phyloP scores from a whole-genome alignment of 2,113 vertebrate genomes.

The Seriola dumerili region DNA sequence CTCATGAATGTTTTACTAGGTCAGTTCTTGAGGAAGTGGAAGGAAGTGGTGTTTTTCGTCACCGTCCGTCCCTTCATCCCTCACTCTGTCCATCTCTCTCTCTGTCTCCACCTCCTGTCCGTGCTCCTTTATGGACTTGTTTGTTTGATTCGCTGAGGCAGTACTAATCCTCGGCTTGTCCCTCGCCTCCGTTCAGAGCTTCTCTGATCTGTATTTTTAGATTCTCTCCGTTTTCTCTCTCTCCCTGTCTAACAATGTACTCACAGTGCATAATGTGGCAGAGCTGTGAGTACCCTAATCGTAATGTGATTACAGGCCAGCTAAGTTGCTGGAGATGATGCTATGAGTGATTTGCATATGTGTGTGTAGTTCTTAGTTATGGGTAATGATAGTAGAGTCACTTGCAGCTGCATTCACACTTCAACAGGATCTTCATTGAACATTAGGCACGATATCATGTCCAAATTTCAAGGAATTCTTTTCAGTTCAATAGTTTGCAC shows the following conservation, averaged over 20 bases:
- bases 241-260: slow-evolving; percentile 57
- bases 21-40: slow-evolving; percentile 62
- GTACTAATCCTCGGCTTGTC: slow-evolving; percentile 68
- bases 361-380: neutral
- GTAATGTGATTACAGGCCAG: slow-evolving; percentile 57
- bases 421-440: neutral
- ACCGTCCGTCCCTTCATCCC: slow-evolving; percentile 13
- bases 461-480: neutral
- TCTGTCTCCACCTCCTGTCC: slow-evolving; percentile 59
- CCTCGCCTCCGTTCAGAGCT: slow-evolving; percentile 45
- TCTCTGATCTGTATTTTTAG: slow-evolving; percentile 73
- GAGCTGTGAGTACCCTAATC: slow-evolving; percentile 25
- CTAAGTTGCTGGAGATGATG: slow-evolving; percentile 35
- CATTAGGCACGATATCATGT: neutral
- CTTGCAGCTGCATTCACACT: neutral
- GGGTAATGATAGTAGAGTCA: neutral
- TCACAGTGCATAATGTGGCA: slow-evolving; percentile 43
- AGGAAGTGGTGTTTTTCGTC: slow-evolving; percentile 39
- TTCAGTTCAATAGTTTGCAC: neutral
- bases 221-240: slow-evolving; percentile 45
- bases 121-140: slow-evolving; percentile 55
- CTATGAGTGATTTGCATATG: neutral
- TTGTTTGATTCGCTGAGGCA: slow-evolving; percentile 72
- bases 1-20: slow-evolving; percentile 77
- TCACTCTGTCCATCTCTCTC: slow-evolving; percentile 35